Evolutionary conservation across 2,113 vertebrate species (phyloP).

Genomic region (Lontra canadensis): DNA sequence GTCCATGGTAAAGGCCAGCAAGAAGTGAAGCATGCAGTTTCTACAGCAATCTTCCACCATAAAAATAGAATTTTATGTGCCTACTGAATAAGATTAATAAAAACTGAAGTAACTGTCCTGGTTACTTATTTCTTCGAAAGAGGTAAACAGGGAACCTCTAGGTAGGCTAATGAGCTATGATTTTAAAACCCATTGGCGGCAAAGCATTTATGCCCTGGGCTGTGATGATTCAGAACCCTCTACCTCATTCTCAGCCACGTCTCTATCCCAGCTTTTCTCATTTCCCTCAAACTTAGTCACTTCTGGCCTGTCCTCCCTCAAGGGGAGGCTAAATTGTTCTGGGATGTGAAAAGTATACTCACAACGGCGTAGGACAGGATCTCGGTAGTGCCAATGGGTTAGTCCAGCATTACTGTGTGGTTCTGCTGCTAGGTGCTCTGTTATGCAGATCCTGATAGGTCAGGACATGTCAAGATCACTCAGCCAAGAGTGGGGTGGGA

Average conservation of each 20-base stretch:
- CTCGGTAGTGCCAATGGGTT: background rate
- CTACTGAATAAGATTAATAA: background rate
- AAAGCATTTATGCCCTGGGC: accelerated
- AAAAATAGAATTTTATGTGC: background rate
- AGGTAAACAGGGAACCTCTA: background rate
- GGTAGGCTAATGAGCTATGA: background rate
- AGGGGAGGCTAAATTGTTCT: background rate
- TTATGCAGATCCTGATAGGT: background rate
- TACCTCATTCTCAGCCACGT: background rate
- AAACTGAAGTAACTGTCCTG: background rate
- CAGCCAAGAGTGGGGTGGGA: background rate
- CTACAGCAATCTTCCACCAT: background rate
- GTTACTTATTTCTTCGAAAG: background rate
- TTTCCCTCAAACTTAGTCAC: background rate
- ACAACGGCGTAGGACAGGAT: too few relatives aligned
- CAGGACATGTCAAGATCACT: background rate
- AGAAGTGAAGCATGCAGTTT: slow-evolving; percentile 82
- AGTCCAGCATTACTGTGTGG: background rate
- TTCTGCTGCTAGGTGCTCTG: background rate
- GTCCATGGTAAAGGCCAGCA: slow-evolving; percentile 83
- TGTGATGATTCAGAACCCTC: background rate
- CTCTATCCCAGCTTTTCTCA: too few relatives aligned
- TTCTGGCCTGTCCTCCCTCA: background rate
- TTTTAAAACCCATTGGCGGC: background rate
- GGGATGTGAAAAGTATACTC: background rate